Percentiles rank a stretch among this genome's conserved stretches.
Evolutionary conservation across 1,140 invertebrate species (phyloP).

Genomic region (Pachypeltis micranthus): DNA sequence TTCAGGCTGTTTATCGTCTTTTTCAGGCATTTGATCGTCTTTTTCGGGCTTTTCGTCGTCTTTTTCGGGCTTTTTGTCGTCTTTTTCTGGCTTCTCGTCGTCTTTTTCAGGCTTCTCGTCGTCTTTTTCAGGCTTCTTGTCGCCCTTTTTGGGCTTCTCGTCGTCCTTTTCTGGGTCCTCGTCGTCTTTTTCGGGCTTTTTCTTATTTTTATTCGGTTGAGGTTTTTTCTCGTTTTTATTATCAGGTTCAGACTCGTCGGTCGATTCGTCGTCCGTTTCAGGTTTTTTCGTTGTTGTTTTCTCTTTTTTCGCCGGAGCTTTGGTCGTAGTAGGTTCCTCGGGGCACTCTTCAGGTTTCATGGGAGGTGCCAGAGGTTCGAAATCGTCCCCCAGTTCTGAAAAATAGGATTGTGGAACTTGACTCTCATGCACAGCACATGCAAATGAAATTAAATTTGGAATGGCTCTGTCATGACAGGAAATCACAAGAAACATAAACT

Average conservation of each 20-base stretch:
- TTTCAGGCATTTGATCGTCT: neutral
- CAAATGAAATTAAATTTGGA: too few species aligned
- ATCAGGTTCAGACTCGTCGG: neutral
- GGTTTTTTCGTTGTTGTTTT: neutral
- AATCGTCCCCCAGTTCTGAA: conserved; percentile 5
- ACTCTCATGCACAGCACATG: too few species aligned
- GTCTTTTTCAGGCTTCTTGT: neutral
- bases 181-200: conserved; percentile 7
- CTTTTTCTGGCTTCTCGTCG: neutral
- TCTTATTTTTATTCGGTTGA: neutral
- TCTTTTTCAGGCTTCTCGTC: neutral
- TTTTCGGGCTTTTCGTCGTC: too few species aligned
- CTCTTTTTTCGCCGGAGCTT: neutral
- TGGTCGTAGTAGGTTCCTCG: neutral
- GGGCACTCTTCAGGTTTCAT: neutral
- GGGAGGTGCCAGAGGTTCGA: neutral
- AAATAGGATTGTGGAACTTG: too few species aligned
- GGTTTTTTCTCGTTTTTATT: too few species aligned
- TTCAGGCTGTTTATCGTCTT: neutral
- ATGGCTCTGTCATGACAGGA: too few species aligned
- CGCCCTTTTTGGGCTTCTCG: neutral
- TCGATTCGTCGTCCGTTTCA: neutral
- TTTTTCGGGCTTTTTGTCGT: neutral
- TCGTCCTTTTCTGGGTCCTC: conserved; percentile 11
- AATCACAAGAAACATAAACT: too few species aligned